Evolutionary conservation across 2,113 vertebrate species (phyloP).

Genomic region (Ameiurus melas): DNA sequence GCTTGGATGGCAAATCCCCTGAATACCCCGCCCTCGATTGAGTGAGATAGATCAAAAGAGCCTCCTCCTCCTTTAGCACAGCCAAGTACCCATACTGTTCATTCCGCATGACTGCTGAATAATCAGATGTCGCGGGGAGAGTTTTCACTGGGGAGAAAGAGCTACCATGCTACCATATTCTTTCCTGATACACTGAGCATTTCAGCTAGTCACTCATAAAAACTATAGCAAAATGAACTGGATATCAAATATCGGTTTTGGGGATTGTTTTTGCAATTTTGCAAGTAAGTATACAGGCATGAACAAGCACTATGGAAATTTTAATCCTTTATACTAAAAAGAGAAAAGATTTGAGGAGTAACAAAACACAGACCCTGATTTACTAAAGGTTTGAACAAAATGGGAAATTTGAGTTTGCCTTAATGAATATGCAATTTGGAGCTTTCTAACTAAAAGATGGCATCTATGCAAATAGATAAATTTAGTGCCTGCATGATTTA

Average conservation of each 20-base stretch:
- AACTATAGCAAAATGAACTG: background rate
- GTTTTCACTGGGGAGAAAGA: too few relatives aligned
- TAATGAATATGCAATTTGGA: background rate
- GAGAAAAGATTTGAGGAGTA: background rate
- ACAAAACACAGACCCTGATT: background rate
- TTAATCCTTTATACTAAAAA: background rate
- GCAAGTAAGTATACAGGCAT: background rate
- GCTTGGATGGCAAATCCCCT: too few relatives aligned
- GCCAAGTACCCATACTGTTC: too few relatives aligned
- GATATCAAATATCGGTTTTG: background rate
- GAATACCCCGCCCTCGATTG: too few relatives aligned
- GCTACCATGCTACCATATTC: too few relatives aligned
- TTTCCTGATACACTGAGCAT: slow-evolving; percentile 3
- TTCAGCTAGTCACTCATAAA: background rate
- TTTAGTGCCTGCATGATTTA: background rate
- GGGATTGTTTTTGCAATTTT: background rate
- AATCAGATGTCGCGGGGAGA: too few relatives aligned
- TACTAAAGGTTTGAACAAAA: background rate
- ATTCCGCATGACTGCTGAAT: too few relatives aligned
- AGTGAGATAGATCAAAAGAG: too few relatives aligned
- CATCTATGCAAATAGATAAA: background rate
- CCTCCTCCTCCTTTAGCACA: too few relatives aligned
- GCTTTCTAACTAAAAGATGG: background rate
- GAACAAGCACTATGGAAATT: background rate
- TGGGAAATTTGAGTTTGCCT: background rate